phyloP scores from a whole-genome alignment of 2,797 vertebrate species.

The Amblyopsis hoosieri region DNA sequence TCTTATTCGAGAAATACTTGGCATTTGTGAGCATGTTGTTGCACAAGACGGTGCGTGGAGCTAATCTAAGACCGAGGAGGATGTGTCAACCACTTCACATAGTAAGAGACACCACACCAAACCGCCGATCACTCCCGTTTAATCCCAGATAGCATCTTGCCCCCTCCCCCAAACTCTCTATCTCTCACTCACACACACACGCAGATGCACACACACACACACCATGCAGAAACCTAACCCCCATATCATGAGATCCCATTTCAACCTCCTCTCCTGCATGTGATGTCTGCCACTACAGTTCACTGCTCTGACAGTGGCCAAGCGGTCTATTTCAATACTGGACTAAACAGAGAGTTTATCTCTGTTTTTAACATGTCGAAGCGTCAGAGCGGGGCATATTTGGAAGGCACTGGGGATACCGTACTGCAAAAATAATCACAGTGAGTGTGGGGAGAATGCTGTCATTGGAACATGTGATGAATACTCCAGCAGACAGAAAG shows the following conservation, averaged over 20 bases:
- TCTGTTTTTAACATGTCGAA: slow-evolving; percentile 7
- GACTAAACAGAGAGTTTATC: slow-evolving; percentile 20
- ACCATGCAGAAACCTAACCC: slow-evolving; percentile 19
- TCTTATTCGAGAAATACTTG: slow-evolving; percentile 24
- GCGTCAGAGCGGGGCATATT: slow-evolving; percentile 19
- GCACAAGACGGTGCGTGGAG: slow-evolving; percentile 2
- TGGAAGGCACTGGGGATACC: slow-evolving; percentile 21
- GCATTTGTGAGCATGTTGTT: slow-evolving; percentile 31
- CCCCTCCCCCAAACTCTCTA: slow-evolving; percentile 15
- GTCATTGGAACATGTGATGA: slow-evolving; percentile 1
- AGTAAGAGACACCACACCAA: background rate
- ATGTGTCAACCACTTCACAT: slow-evolving; percentile 27
- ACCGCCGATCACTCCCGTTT: slow-evolving; percentile 12
- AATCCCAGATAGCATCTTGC: slow-evolving; percentile 12
- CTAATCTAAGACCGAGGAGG: slow-evolving; percentile 10
- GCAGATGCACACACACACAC: background rate
- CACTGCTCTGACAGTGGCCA: slow-evolving; percentile 14
- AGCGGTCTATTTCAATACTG: slow-evolving; percentile 27
- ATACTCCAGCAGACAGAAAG: slow-evolving; percentile 27
- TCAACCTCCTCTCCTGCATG: slow-evolving; percentile 21
- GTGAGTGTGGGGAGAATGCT: background rate
- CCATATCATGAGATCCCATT: slow-evolving; percentile 46
- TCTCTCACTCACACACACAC: background rate
- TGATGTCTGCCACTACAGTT: slow-evolving; percentile 29
- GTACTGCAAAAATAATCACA: background rate